Percentiles rank a stretch among this genome's conserved stretches.
Evolutionary conservation across 35 echinoderm and acorn worm species (phyloP).

Genomic region (Holothuria glaberrima): DNA sequence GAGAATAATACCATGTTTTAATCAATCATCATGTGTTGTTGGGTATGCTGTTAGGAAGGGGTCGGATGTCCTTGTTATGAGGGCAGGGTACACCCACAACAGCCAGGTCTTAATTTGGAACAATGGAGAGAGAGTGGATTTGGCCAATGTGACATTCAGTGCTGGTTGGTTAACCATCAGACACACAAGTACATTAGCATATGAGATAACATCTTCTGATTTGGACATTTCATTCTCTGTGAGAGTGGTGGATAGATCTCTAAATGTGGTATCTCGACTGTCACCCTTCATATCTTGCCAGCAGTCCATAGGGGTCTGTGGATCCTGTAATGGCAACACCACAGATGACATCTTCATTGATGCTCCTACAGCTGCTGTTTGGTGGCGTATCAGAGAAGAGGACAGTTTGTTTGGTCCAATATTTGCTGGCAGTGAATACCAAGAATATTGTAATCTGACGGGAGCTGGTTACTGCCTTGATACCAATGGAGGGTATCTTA

Average conservation of each 20-base stretch:
- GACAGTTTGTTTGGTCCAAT: slow-evolving; percentile 59
- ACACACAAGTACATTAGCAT: slow-evolving; percentile 52
- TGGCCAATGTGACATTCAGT: slow-evolving; percentile 11
- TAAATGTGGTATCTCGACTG: slow-evolving; percentile 45
- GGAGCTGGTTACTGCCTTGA: slow-evolving; percentile 68
- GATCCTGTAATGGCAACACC: slow-evolving; percentile 77
- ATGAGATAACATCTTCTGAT: slow-evolving; percentile 46
- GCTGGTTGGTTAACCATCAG: slow-evolving; percentile 45
- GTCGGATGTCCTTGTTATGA: slow-evolving; percentile 52
- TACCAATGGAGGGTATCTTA: slow-evolving; percentile 64
- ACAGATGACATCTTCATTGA: slow-evolving; percentile 69
- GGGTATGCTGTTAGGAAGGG: slow-evolving; percentile 55
- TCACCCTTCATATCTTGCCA: slow-evolving; percentile 39
- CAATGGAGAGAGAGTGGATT: slow-evolving; percentile 35
- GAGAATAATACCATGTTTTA: slow-evolving; percentile 80
- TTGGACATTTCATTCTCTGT: slow-evolving; percentile 38
- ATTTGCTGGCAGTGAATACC: slow-evolving; percentile 39
- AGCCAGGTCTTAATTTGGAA: slow-evolving; percentile 67
- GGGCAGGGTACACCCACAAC: slow-evolving; percentile 71
- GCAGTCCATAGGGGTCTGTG: slow-evolving; percentile 70
- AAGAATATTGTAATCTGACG: slow-evolving; percentile 57
- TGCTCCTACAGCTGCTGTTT: slow-evolving; percentile 5
- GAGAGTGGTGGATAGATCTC: slow-evolving; percentile 66
- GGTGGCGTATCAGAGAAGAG: slow-evolving; percentile 1
- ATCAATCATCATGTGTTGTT: slow-evolving; percentile 70